These are phyloP conservation scores for Scatophagus argus DNA, from an alignment of 2,113 vertebrate species.

Conservation along the genomic window DNA sequence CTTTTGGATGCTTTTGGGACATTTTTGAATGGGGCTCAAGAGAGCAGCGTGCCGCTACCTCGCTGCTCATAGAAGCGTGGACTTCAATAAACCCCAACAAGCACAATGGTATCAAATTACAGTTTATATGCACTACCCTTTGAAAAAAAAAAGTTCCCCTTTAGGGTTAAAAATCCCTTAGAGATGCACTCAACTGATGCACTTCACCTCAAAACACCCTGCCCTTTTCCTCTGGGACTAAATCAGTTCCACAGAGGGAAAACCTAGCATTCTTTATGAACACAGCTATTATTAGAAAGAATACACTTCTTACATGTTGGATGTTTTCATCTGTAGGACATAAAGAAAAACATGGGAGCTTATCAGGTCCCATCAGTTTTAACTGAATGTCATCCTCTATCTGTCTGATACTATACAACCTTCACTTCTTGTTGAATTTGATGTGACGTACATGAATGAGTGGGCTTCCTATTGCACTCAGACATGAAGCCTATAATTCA, in stretches of 20 bases:
- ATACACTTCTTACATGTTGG: conserved; percentile 36
- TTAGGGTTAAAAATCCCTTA: conserved; percentile 63
- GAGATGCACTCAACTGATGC: conserved; percentile 68
- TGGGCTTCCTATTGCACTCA: not conserved
- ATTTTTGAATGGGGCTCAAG: conserved; percentile 78
- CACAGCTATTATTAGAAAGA: conserved; percentile 59
- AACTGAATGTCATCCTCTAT: conserved; percentile 23
- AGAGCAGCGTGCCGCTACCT: conserved; percentile 69
- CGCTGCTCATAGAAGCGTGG: conserved; percentile 45
- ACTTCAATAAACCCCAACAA: conserved; percentile 35
- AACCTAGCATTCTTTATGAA: conserved; percentile 47
- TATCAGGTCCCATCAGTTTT: conserved; percentile 39
- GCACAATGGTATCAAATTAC: conserved; percentile 51
- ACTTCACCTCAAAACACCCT: conserved; percentile 65
- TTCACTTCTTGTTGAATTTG: conserved; percentile 21
- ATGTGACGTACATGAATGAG: conserved; percentile 10
- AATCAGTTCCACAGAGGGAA: conserved; percentile 52
- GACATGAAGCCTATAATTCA: not conserved
- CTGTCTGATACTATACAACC: not conserved
- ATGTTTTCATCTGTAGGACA: conserved; percentile 47
- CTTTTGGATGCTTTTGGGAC: conserved; percentile 80
- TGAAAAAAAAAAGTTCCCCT: conserved; percentile 38
- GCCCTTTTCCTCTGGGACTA: conserved; percentile 47
- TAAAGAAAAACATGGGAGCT: conserved; percentile 20
- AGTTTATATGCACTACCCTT: conserved; percentile 26